A percentile compares a stretch with the other conserved stretches of the same genome.
These are phyloP conservation scores for Chamaedrilus cognettii DNA, from an alignment of 2,888 invertebrate genomes.

Conservation along the genomic window DNA sequence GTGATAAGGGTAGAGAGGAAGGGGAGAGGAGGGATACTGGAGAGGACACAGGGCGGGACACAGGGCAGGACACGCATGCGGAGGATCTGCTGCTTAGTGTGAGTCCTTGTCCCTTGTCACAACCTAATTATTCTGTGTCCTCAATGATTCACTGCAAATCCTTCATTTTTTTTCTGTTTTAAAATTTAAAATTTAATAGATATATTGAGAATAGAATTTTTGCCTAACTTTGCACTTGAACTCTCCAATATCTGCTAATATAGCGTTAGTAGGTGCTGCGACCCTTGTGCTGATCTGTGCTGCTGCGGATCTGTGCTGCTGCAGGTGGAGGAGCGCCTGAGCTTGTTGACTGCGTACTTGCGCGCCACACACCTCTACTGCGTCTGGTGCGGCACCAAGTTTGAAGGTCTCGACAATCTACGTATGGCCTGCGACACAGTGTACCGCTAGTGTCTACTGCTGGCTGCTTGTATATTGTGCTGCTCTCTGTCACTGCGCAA, in stretches of 20 bases:
- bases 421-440: constrained; percentile 3
- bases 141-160: neutral
- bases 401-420: constrained; percentile 62
- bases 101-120: no score
- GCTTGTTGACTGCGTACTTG: constrained; percentile 69
- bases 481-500: no score
- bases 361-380: constrained; percentile 75
- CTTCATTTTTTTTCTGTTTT: neutral
- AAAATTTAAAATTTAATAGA: neutral
- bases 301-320: constrained; percentile 25
- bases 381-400: constrained; percentile 77
- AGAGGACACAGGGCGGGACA: neutral
- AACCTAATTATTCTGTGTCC: no score
- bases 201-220: no score
- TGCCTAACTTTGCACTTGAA: neutral
- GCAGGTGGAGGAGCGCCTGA: constrained; percentile 65
- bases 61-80: no score
- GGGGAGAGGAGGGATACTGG: constrained; percentile 1
- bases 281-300: neutral
- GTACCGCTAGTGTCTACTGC: no score
- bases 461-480: no score
- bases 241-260: neutral
- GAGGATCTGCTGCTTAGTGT: no score
- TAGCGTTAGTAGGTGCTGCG: no score
- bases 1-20: constrained; percentile 31